A percentile compares a stretch with the other conserved stretches of the same genome.
These are phyloP conservation scores for Celastrina argiolus DNA, from an alignment of 2,888 invertebrate species.

Conservation along the genomic window DNA sequence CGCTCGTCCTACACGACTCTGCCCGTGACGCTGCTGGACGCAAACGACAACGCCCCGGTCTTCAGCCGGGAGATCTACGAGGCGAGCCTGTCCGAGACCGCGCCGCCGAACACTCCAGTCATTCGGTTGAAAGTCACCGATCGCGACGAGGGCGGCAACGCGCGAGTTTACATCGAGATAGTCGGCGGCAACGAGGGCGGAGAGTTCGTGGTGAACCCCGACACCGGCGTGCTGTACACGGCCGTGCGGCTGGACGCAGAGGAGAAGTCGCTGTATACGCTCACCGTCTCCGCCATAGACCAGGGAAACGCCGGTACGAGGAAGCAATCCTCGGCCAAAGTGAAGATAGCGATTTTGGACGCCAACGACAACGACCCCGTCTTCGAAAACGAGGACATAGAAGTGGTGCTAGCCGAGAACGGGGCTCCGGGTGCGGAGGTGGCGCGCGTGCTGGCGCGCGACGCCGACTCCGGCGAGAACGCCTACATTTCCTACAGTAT, in stretches of 20 bases:
- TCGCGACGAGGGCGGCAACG: conserved; percentile 89
- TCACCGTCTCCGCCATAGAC: conserved; percentile 94
- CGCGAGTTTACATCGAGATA: conserved; percentile 90
- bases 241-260: conserved; percentile 91
- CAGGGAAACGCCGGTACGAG: conserved; percentile 89
- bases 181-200: conserved; percentile 94
- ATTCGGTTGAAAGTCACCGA: conserved; percentile 92
- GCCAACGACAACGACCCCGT: conserved; percentile 96
- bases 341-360: conserved; percentile 92
- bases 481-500: conserved; percentile 97
- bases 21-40: conserved; percentile 87
- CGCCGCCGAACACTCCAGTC: conserved; percentile 92
- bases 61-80: conserved; percentile 92
- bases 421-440: conserved; percentile 91
- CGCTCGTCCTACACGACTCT: conserved; percentile 88
- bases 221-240: conserved; percentile 93
- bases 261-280: conserved; percentile 86
- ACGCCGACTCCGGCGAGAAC: conserved; percentile 95
- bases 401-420: conserved; percentile 90
- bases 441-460: conserved; percentile 89
- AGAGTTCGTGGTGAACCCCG: conserved; percentile 91
- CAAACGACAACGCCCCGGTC: conserved; percentile 91
- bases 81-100: conserved; percentile 91
- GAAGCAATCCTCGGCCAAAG: conserved; percentile 93
- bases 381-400: conserved; percentile 84